These are phyloP conservation scores for Nowickia ferox DNA, from an alignment of 2,888 invertebrate genomes.

Conservation along the genomic window DNA sequence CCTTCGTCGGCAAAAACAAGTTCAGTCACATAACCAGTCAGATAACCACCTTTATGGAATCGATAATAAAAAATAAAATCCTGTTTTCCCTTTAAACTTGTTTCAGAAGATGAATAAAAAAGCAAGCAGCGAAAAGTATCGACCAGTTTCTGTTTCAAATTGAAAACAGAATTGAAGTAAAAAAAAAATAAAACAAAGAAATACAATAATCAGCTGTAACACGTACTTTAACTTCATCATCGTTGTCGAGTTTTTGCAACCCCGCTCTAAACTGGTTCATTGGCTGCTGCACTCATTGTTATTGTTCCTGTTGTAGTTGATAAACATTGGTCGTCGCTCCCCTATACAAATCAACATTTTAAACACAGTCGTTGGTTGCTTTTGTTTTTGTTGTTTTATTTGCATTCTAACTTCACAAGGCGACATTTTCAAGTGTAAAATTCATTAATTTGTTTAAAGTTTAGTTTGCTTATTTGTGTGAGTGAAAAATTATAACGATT, in stretches of 20 bases:
- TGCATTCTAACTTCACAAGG: slow-evolving; percentile 56
- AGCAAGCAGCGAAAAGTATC: slow-evolving; percentile 38
- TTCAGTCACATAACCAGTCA: slow-evolving; percentile 2
- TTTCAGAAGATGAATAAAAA: slow-evolving; percentile 16
- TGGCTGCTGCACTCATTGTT: slow-evolving; percentile 30
- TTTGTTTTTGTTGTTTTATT: slow-evolving; percentile 23
- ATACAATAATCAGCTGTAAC: slow-evolving; percentile 66
- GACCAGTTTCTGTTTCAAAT: slow-evolving; percentile 33
- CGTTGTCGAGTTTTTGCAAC: slow-evolving; percentile 33
- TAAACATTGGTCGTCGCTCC: slow-evolving; percentile 41
- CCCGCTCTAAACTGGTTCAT: slow-evolving; percentile 49
- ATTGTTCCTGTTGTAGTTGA: slow-evolving; percentile 32
- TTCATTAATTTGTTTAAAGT: slow-evolving; percentile 32
- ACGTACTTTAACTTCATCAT: slow-evolving; percentile 19
- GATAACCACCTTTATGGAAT: slow-evolving; percentile 3
- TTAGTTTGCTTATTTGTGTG: slow-evolving; percentile 3
- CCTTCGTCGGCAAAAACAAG: slow-evolving; percentile 22
- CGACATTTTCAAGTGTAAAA: slow-evolving; percentile 40
- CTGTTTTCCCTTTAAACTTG: slow-evolving; percentile 56
- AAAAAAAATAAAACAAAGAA: slow-evolving; percentile 40
- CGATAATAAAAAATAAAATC: slow-evolving; percentile 38
- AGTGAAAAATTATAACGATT: slow-evolving; percentile 34
- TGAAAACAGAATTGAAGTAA: slow-evolving; percentile 4
- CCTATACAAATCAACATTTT: slow-evolving; percentile 9
- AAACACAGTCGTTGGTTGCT: background rate